phyloP scores from a whole-genome alignment of 2,113 vertebrate species.

The Crotophaga sulcirostris region DNA sequence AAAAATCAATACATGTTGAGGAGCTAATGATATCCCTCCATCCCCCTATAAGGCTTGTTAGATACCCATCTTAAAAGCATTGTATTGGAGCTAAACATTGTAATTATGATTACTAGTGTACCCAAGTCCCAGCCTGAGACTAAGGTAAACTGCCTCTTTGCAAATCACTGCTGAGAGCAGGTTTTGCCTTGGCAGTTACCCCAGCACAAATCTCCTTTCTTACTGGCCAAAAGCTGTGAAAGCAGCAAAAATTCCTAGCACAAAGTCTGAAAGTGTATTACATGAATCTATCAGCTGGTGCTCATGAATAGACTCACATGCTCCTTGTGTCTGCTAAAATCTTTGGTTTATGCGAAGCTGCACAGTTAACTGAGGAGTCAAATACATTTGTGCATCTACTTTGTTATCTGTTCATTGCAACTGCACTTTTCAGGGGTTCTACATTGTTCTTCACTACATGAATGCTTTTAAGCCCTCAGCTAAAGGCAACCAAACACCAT shows the following conservation, averaged over 20 bases:
- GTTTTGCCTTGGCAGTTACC: neutral
- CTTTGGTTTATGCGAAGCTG: neutral
- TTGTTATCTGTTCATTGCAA: neutral
- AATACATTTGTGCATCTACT: neutral
- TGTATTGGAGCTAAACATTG: neutral
- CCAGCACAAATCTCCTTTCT: neutral
- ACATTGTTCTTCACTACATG: neutral
- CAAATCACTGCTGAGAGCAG: slow-evolving; percentile 37
- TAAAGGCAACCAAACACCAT: neutral
- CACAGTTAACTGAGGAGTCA: neutral
- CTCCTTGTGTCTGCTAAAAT: neutral
- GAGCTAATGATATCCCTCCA: neutral
- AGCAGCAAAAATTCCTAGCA: neutral
- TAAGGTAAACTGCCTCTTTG: slow-evolving; percentile 7
- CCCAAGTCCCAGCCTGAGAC: neutral
- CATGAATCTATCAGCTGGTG: neutral
- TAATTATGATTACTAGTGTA: neutral
- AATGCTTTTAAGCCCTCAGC: neutral
- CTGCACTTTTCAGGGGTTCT: neutral
- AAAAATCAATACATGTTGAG: neutral
- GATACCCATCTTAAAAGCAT: neutral
- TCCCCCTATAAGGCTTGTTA: neutral
- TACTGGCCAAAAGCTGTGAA: neutral
- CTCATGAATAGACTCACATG: neutral
- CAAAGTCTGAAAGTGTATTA: neutral